A percentile compares a stretch with the other conserved stretches of the same genome.
phyloP scores from a whole-genome alignment of 1,140 invertebrate genomes.

The Achroia grisella region DNA sequence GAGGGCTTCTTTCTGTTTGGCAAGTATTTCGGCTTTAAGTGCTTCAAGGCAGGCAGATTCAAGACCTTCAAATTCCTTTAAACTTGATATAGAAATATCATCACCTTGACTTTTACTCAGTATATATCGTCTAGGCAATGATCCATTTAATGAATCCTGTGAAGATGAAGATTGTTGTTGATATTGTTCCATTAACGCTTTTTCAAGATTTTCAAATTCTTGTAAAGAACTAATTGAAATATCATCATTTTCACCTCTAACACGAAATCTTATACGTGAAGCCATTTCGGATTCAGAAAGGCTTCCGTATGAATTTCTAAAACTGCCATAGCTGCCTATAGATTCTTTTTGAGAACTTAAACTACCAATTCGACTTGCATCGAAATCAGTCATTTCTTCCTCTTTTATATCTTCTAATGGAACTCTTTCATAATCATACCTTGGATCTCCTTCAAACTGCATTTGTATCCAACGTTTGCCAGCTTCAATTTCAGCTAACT shows the following conservation, averaged over 20 bases:
- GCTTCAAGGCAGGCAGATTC: conserved; percentile 91
- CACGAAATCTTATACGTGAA: conserved; percentile 85
- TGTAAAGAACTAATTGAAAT: conserved; percentile 93
- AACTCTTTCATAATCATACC: conserved; percentile 83
- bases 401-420: conserved; percentile 94
- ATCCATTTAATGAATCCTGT: conserved; percentile 86
- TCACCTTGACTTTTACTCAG: conserved; percentile 85
- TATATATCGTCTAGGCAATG: conserved; percentile 78
- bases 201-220: conserved; percentile 94
- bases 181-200: conserved; percentile 78
- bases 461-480: conserved; percentile 92
- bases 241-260: conserved; percentile 90
- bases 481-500: conserved; percentile 79
- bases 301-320: conserved; percentile 83
- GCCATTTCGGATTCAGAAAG: conserved; percentile 90
- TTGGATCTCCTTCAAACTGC: conserved; percentile 82
- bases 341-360: conserved; percentile 87
- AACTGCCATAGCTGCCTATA: conserved; percentile 83
- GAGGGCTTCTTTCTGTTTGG: conserved; percentile 89
- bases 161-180: conserved; percentile 78
- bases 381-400: conserved; percentile 88
- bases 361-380: conserved; percentile 87
- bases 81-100: conserved; percentile 91
- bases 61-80: conserved; percentile 95
- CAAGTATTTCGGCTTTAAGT: conserved; percentile 86